phyloP scores from a whole-genome alignment of 2,113 vertebrate species.

The Eretmochelys imbricata region DNA sequence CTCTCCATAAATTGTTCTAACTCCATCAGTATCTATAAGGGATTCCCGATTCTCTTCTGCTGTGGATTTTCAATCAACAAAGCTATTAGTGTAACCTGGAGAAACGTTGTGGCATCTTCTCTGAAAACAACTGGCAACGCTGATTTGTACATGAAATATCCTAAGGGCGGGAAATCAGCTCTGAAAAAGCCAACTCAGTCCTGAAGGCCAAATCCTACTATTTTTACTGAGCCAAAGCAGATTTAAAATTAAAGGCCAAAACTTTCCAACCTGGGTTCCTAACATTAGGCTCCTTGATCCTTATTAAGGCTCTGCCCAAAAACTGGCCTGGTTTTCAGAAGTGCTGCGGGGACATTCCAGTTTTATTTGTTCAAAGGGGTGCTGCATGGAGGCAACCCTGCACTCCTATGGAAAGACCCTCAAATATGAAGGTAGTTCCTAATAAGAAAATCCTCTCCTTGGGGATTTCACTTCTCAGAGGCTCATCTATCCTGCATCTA shows the following conservation, averaged over 20 bases:
- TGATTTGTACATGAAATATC: neutral
- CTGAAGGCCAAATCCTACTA: neutral
- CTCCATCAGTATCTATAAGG: conserved; percentile 51
- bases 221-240: neutral
- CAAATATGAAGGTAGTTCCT: neutral
- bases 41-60: conserved; percentile 66
- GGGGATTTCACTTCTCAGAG: neutral
- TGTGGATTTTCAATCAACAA: conserved; percentile 68
- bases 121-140: conserved; percentile 28
- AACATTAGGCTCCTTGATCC: neutral
- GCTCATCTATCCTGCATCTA: neutral
- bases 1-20: conserved; percentile 74
- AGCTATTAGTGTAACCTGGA: conserved; percentile 52
- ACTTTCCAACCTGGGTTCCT: neutral
- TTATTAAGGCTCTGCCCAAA: neutral
- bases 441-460: neutral
- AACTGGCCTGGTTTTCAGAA: neutral
- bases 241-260: neutral
- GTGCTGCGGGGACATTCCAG: neutral
- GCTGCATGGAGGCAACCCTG: neutral
- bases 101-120: conserved; percentile 12
- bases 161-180: neutral
- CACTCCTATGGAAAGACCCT: neutral
- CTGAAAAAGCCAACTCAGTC: neutral
- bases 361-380: accelerated